phyloP scores from a whole-genome alignment of 2,888 invertebrate species.

The Gortyna flavago region DNA sequence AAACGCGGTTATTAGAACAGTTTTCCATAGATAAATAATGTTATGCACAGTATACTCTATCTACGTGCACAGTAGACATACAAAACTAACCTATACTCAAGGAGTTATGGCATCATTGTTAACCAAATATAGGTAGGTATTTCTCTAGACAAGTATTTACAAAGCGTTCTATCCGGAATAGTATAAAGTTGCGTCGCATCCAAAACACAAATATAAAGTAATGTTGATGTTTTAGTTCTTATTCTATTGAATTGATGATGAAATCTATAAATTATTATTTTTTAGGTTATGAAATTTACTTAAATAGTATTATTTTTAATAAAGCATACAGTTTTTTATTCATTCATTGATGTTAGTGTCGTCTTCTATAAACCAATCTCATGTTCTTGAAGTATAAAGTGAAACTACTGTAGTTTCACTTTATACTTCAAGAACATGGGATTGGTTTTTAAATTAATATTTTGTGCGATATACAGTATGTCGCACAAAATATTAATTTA shows the following conservation, averaged over 20 bases:
- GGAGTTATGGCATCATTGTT: constrained; percentile 32
- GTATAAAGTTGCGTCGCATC: background rate
- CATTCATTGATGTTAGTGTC: background rate
- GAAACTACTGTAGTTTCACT: too few relatives aligned
- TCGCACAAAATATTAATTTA: too few relatives aligned
- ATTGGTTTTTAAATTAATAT: background rate
- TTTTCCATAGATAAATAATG: constrained; percentile 20
- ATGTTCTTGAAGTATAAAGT: too few relatives aligned
- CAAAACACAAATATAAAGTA: constrained; percentile 11
- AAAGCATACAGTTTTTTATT: background rate
- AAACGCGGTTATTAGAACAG: constrained; percentile 28
- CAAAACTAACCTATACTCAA: constrained; percentile 10
- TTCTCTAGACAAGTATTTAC: constrained; percentile 13
- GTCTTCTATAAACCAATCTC: background rate
- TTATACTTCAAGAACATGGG: background rate
- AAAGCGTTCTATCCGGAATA: background rate
- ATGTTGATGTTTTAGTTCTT: background rate
- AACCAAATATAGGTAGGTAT: constrained; percentile 6
- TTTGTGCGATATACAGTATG: too few relatives aligned
- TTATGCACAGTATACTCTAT: constrained; percentile 22
- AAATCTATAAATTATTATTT: background rate
- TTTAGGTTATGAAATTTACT: background rate
- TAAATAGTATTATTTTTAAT: background rate
- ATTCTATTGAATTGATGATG: background rate
- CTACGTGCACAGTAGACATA: constrained; percentile 15